Conservation (phyloP, 2,888 invertebrate species). For the Drosophila yooni region DNA sequence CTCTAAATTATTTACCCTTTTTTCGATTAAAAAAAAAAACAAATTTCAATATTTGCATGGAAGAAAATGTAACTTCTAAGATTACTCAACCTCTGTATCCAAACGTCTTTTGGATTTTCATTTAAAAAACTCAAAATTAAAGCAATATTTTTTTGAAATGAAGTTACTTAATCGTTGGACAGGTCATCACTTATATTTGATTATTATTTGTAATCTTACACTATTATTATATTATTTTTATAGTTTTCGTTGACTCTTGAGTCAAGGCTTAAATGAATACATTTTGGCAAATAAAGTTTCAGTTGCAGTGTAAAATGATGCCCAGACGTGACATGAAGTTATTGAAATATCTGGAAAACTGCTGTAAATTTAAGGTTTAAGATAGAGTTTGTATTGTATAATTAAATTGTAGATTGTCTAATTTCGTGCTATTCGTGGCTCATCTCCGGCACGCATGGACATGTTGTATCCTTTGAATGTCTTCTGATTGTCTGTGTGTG, state of each 20-base stretch:
- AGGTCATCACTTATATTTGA: not conserved
- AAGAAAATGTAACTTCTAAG: not conserved
- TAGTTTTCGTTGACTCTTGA: not conserved
- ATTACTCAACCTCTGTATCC: not conserved
- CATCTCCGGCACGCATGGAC: conserved; percentile 31
- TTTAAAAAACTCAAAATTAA: not conserved
- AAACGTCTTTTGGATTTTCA: not conserved
- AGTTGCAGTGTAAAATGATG: not conserved
- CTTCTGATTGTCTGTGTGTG: conserved; percentile 21
- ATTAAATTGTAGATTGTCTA: conserved; percentile 8
- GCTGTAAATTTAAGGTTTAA: not conserved
- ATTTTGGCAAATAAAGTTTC: not conserved
- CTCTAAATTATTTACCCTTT: not conserved
- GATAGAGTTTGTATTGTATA: not conserved
- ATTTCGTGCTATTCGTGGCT: not conserved
- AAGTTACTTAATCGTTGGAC: not conserved
- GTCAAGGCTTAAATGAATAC: not conserved
- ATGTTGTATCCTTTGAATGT: conserved; percentile 11
- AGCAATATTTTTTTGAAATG: not conserved
- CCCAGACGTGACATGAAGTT: not conserved
- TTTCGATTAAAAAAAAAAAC: not conserved
- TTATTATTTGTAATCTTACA: not conserved
- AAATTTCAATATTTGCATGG: not conserved
- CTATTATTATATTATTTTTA: not conserved
- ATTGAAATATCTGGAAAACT: not conserved